These are phyloP conservation scores for Platichthys stellatus DNA, from an alignment of 2,113 vertebrate species.

Conservation along the genomic window DNA sequence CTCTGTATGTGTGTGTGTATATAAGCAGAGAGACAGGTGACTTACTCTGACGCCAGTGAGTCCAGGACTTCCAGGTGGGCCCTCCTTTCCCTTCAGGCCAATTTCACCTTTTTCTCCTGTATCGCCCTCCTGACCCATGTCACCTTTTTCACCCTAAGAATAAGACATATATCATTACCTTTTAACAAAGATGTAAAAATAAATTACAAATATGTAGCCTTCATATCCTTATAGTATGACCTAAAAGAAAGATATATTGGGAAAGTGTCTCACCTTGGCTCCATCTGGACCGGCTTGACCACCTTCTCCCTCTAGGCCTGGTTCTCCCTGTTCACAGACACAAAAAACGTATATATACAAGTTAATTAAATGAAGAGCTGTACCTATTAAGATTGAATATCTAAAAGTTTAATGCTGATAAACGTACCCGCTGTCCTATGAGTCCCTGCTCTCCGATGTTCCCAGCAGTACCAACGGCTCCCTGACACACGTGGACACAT, in stretches of 20 bases:
- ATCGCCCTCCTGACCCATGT: constrained; percentile 91
- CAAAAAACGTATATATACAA: background rate
- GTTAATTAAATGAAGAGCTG: background rate
- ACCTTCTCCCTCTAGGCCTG: constrained; percentile 90
- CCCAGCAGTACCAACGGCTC: constrained; percentile 87
- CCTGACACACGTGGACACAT: constrained; percentile 78
- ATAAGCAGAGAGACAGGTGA: background rate
- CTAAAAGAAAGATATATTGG: background rate
- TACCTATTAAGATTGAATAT: background rate
- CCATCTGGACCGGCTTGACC: constrained; percentile 89
- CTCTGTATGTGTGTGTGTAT: background rate
- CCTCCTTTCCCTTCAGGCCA: constrained; percentile 93
- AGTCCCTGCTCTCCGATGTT: constrained; percentile 91
- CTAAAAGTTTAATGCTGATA: constrained; percentile 8
- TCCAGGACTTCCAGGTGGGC: constrained; percentile 88
- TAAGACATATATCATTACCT: background rate
- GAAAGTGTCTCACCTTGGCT: constrained; percentile 83
- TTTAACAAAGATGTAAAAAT: background rate
- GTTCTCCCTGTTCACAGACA: constrained; percentile 84
- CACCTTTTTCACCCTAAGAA: constrained; percentile 93
- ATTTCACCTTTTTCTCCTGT: constrained; percentile 90
- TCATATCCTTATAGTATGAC: too few species aligned
- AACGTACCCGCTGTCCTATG: constrained; percentile 88
- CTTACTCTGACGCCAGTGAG: constrained; percentile 91
- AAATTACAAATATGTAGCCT: background rate